Evolutionary conservation across 2,797 vertebrate genomes (phyloP), one percentile per base, ranked within the genome.

Genomic region (Coilia nasus): DNA sequence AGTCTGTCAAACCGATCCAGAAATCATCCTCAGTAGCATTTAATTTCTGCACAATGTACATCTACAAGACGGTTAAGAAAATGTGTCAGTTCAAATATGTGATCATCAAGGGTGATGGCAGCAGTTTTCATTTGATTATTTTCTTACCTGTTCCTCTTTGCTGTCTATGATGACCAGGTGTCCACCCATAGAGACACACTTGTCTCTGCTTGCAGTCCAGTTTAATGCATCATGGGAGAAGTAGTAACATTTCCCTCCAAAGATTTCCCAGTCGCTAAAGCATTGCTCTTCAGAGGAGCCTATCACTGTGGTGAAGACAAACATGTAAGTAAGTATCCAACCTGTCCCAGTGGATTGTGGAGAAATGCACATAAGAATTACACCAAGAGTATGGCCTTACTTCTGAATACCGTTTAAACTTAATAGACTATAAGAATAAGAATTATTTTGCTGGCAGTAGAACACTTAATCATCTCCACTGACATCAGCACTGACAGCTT

Each of bases 131-230:
- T 19, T 2, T 41, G 35, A 2, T 41, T 41, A 2, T 41, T 41
- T 41, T 41, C 14, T 44, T 14, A 78, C 71, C 71, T 78, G 71
- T 78, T 78, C 71, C 71, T 78, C 71, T 19, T 0, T 2, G 7
- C 71, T 78, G 31, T 78, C 71, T 41, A 78, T 44, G 31, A 78
- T 78, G 15, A 78, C 15, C 35, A 78, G 71, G 21, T 78, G 31
- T 7, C 31, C 71, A 78, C 71, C 71, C 15, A 21, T 17, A 0
- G 71, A 44, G 5, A 44, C 35, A 44, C 71, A 78, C 17, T 41
- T 1, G 35, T 78, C 31, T 78, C 71, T 78, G 21, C 71, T 78
- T 19, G 17, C 35, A 41, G 71, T 78, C 71, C 71, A 78, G 71
- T 78, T 78, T 6, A 78, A 78, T 3, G 11, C 2, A 44, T 78